Conservation (phyloP, 2,888 invertebrate species). For the Punctoribates punctum region DNA sequence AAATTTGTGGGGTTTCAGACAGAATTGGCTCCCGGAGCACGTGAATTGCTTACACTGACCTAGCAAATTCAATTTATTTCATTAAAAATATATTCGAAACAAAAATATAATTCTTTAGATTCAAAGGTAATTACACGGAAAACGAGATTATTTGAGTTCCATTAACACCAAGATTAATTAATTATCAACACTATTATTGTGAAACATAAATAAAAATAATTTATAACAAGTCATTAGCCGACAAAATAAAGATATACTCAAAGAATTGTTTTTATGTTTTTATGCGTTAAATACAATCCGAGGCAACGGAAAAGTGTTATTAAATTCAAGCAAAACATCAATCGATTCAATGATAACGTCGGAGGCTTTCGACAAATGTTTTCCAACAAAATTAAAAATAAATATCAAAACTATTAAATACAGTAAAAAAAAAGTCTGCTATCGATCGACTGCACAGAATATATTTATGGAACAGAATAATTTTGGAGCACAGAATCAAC, state of each 20-base stretch:
- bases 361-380: background rate
- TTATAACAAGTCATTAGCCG: too few species aligned
- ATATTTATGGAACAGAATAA: too few species aligned
- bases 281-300: background rate
- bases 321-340: background rate
- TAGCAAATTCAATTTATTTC: constrained; percentile 27
- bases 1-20: constrained; percentile 50
- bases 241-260: too few species aligned
- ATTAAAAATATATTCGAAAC: background rate
- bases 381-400: background rate
- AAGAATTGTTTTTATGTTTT: background rate
- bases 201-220: too few species aligned
- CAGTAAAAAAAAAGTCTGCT: background rate
- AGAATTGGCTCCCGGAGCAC: constrained; percentile 53
- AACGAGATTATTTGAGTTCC: too few species aligned
- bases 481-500: too few species aligned
- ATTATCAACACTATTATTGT: too few species aligned
- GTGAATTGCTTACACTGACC: constrained; percentile 51
- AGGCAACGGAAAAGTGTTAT: background rate
- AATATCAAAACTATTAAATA: background rate
- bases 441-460: too few species aligned
- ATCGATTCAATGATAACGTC: background rate
- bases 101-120: background rate
- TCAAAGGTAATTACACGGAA: background rate
- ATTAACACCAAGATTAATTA: too few species aligned